Base-by-base conservation (phyloP, 2,113 vertebrate genomes). In the Theristicus caerulescens region DNA sequence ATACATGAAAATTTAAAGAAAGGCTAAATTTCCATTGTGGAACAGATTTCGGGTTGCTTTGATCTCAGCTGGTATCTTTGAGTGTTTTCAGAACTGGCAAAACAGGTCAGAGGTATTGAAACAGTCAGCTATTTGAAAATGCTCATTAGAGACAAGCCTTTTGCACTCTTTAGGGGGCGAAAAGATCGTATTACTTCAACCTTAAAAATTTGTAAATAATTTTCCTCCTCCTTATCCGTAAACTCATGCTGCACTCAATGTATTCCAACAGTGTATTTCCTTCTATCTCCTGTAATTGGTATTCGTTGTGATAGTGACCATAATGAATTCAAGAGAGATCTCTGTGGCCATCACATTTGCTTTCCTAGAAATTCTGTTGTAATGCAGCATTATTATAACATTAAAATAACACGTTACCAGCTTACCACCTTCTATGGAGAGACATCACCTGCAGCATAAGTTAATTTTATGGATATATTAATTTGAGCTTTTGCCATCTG, bases 401-500 rank as follows among this genome's bases (percentile, higher is more conserved):
- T 93, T 88, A 89, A 94, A 96, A 89, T 96, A 84, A 93, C 84
- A 54, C 22, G 7, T 90, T 93, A 79, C 91, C 62, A 78, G 76
- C 83, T 90, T 90, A 36, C 49, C 52, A 38, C 84, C 81, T 95
- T 95, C 91, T 44, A 38, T 69, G 78, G 89, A 92, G 74, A 76
- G 96, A 74, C 82, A 94, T 94, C 94, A 96, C 91, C 94, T 95
- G 82, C 83, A 85, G 94, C 17, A 3, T 47, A 77, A 90, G 88
- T 96, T 94, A 93, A 93, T 97, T 95, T 94, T 86, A 49, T 76
- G 82, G 95, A 94, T 94, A 72, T 69, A 94, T 96, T 95, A 92
- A 34, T 72, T 81, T 88, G 88, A 95, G 92, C 44, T 80, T 93
- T 93, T 90, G 86, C 96, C 96, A 94, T 97, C 96, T 97, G 94